Base-by-base conservation (phyloP, 1,140 invertebrate species). In the Sogatella furcifera region DNA sequence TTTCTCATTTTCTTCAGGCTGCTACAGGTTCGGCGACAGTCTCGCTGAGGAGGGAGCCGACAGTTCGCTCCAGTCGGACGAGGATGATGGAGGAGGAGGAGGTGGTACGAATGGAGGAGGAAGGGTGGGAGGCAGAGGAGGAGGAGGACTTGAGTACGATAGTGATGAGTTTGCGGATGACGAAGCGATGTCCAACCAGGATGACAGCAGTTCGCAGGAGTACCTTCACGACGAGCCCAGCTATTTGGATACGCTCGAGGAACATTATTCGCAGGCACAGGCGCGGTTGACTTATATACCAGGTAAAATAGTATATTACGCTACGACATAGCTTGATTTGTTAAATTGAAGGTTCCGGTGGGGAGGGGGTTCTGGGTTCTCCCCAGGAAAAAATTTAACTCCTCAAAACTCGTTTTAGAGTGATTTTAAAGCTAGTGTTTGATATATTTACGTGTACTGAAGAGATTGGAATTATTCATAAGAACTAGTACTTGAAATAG, bases 21-120 rank as follows among this genome's bases (percentile, higher is more conserved):
- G 81, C 71, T 86, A 86, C 66, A 78, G 80, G 63, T 82, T 84
- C 62, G 80, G 80, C 17, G 83, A 84, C 69, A 77, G 81, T 19
- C 70, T 86, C 8, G 84, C 86, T 69, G 86, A 81, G 64, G 86
- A 81, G 64, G 81, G 80, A 15, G 76, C 82, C 1, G 87, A 89
- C 72, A 38, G 34, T 10, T 64, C 65, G 2, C 46, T 64, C 14
- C 58, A 57, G 28, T 66, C 63, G 1, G 77, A 78, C 46, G 77
- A 78, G n/a, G 77, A 78, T 49, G 76, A 75, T n/a, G 74, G 73
- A 5, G 67, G 72, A 17, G 24, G 15, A 44, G 74, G 73, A 5
- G 67, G 72, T 15, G 24, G 15, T 38, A 57, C 53, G 31, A 53
- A 38, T 6, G 55, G 62, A 53, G 34, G 34, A 38, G 34, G 34